Evolutionary conservation across 92 coral and sea anemone genomes (phyloP).

Genomic region (Epizoanthus illoricatus): DNA sequence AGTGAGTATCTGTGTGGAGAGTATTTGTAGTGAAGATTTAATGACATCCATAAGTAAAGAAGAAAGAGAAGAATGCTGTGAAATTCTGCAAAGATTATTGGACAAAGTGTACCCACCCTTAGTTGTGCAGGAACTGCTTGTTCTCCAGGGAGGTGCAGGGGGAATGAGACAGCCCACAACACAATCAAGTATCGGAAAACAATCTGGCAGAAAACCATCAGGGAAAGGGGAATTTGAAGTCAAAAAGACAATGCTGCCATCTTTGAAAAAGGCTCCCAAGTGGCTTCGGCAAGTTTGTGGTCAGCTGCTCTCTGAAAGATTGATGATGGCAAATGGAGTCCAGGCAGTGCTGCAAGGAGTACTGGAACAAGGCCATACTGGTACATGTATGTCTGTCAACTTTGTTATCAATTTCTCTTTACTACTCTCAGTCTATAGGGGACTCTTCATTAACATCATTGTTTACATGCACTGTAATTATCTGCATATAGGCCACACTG

Average conservation of each 20-base stretch:
- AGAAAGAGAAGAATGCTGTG: constrained; percentile 65
- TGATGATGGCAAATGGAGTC: constrained; percentile 83
- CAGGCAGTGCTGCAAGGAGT: constrained; percentile 76
- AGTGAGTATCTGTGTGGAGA: background rate
- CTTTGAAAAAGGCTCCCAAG: constrained; percentile 46
- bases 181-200: background rate
- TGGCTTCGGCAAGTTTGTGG: constrained; percentile 91
- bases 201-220: background rate
- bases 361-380: constrained; percentile 62
- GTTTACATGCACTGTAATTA: no score
- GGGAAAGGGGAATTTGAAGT: background rate
- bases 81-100: constrained; percentile 56
- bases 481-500: no score
- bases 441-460: no score
- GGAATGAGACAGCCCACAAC: background rate
- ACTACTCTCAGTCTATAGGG: no score
- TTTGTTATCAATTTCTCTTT: no score
- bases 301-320: constrained; percentile 74
- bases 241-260: background rate
- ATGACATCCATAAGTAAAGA: constrained; percentile 33
- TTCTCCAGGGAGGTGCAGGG: constrained; percentile 64
- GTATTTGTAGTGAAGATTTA: background rate
- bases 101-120: constrained; percentile 82
- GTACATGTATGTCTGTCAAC: constrained; percentile 40
- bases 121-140: constrained; percentile 77